Conservation (phyloP, 2,113 vertebrate genomes). For the Pteronura brasiliensis region DNA sequence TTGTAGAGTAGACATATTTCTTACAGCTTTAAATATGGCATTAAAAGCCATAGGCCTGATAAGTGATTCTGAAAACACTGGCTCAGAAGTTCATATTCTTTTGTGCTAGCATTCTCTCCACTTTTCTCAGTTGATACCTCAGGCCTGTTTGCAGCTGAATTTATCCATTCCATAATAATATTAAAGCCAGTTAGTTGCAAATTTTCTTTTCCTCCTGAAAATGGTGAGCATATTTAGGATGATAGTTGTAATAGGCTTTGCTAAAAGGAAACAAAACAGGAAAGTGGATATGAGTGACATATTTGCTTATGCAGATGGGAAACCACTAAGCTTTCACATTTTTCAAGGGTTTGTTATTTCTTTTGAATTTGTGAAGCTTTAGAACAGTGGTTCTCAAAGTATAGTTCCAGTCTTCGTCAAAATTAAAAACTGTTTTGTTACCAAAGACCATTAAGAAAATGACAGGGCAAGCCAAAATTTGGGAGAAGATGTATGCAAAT, state of each 20-base stretch:
- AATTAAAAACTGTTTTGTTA: constrained; percentile 13
- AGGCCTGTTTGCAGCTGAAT: neutral
- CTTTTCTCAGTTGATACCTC: neutral
- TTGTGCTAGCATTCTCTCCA: neutral
- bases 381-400: neutral
- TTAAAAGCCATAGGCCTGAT: neutral
- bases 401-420: neutral
- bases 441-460: neutral
- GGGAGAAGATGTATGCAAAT: constrained; percentile 1
- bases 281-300: neutral
- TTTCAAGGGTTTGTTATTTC: neutral
- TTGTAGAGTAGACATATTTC: neutral
- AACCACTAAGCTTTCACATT: neutral
- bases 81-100: neutral
- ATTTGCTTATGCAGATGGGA: neutral
- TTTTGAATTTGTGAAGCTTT: constrained; percentile 43
- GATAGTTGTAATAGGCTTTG: neutral
- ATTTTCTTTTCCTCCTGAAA: neutral
- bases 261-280: constrained; percentile 27
- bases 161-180: neutral
- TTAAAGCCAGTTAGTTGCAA: neutral
- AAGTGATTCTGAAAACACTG: neutral
- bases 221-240: neutral
- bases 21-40: neutral
- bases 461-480: neutral